Evolutionary conservation across 2,797 vertebrate species (phyloP), one percentile per base, ranked within the genome.

Genomic region (Falco biarmicus): DNA sequence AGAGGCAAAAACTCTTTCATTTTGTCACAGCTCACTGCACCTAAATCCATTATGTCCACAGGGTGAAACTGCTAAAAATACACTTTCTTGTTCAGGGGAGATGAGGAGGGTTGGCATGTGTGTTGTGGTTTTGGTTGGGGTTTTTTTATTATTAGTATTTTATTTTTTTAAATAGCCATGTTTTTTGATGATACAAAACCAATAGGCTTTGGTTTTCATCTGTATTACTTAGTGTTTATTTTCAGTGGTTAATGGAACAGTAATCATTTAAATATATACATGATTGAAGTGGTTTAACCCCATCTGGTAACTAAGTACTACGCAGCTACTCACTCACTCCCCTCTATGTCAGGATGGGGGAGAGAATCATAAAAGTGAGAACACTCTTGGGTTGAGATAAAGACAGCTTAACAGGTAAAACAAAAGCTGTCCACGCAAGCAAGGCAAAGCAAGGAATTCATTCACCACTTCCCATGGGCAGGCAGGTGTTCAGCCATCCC

Each of bases 101-200:
- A 7, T 71, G 26, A 43, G 16, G 13, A 25, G 9, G 5, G 2
- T 6, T 48, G 15, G 3, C 5, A 1, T 32, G 9, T 0, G 0
- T 54, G 28, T 9, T 14, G 5, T 17, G 26, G 43, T 43, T 20
- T 60, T 59, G n/a, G 2, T 25, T 12, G 20, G 13, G 12, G 5
- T 19, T 12, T 26, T 50, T 14, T 43, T 20, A 37, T 60, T 41
- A 12, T 59, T 37, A 2, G 19, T 12, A 16, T 50, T 13, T n/a
- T 37, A 37, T 19, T 34, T 4, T 25, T 66, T 50, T 29, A 24
- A 66, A n/a, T 21, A 92, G 14, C 1, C 4, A 8, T 14, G 1
- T 31, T 10, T 79, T 73, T 28, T 54, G 22, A 10, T 32, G 9
- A 5, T 20, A 32, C 91, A 76, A 70, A 76, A 24, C 7, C 2